Conservation (phyloP, 1,140 invertebrate genomes). For the Chymomyza costata region DNA sequence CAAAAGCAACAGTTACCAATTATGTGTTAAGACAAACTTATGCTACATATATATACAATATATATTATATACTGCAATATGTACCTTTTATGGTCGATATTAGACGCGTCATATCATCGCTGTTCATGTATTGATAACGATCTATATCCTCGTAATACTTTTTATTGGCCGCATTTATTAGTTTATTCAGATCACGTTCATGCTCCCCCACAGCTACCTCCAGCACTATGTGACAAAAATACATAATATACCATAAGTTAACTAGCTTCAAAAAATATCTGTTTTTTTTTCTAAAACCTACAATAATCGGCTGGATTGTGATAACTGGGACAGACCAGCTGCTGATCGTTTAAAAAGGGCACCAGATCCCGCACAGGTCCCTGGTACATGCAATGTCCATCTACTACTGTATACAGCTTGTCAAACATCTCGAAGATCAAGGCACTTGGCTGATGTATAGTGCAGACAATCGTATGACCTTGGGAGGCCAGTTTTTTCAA, state of each 20-base stretch:
- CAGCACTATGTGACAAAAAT: constrained; percentile 80
- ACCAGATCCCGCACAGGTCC: constrained; percentile 85
- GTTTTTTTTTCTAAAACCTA: constrained; percentile 28
- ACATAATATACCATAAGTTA: constrained; percentile 3
- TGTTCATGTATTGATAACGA: constrained; percentile 35
- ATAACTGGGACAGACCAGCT: constrained; percentile 90
- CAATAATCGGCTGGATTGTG: constrained; percentile 96
- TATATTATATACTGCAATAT: too few species aligned
- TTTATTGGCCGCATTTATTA: constrained; percentile 78
- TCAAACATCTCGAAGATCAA: constrained; percentile 98
- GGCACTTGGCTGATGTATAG: constrained; percentile 97
- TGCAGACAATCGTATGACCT: constrained; percentile 89
- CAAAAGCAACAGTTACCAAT: too few species aligned
- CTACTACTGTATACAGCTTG: constrained; percentile 91
- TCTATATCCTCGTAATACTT: constrained; percentile 77
- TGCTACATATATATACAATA: too few species aligned
- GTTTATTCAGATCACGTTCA: constrained; percentile 78
- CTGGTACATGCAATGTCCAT: constrained; percentile 92
- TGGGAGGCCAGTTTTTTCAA: constrained; percentile 86
- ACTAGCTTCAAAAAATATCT: constrained; percentile 4
- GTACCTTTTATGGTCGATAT: constrained; percentile 67
- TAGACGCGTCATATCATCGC: constrained; percentile 38
- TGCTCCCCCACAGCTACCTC: constrained; percentile 88
- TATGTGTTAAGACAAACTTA: too few species aligned
- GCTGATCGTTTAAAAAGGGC: constrained; percentile 87